Base-by-base conservation (phyloP, 2,888 invertebrate genomes). In the Carpatolechia fugitivella region DNA sequence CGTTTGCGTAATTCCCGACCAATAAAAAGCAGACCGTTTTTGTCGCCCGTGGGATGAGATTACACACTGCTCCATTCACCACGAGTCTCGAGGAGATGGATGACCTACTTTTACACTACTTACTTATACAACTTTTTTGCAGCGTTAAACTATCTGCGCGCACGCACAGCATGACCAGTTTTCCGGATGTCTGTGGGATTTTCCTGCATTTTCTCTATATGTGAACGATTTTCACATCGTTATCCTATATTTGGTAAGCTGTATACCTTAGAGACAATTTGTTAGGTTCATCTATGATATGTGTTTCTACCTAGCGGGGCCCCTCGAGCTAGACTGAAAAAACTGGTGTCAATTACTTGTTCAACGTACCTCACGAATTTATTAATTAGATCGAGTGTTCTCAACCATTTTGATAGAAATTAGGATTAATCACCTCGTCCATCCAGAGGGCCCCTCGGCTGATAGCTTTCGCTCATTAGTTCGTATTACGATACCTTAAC, bases 1-100 rank as follows among this genome's bases (percentile, higher is more conserved):
- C 48, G 50, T 56, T 56, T 56, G 56, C 56, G 56, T 56, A 56
- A 56, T 56, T 52, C 52, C 30, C 52, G 24, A 52, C 52, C 41
- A 44, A 29, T n/a, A 29, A 44, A 13, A 44, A 44, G n/a, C n/a
- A n/a, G 3, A 18, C 0, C 7, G 30, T 56, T 52, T 56, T 56
- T 56, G 29, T 30, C 52, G 29, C 33, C 48, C 56, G 52, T 56
- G 56, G 52, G 56, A 56, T 52, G 52, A 31, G 50, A 55, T 51
- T 55, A 51, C 44, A 35, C 29, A 20, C 48, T 14, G 4, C 18
- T 16, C 44, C 31, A 47, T 47, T 49, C 35, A 49, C 11, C 13
- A 38, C 20, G n/a, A 11, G 35, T n/a, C 18, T 3, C 1, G 20
- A 20, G 10, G 36, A 20, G 38, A 44, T 44, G 44, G 11, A 13